A percentile compares a stretch with the other conserved stretches of the same genome.
phyloP scores from a whole-genome alignment of 1,140 invertebrate genomes.

The Brachionus paranguensis region DNA sequence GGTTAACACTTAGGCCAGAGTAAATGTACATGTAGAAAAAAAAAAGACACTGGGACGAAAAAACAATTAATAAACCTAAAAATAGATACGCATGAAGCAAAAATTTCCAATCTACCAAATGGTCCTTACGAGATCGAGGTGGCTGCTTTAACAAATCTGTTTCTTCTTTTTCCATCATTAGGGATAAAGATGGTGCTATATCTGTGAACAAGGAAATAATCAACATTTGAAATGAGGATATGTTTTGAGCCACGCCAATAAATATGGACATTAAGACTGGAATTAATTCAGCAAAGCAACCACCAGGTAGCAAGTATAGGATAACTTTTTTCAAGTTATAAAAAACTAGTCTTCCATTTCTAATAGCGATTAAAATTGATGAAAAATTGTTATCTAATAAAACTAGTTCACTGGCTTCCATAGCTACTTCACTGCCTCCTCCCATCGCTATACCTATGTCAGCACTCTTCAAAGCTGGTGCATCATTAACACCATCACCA shows the following conservation, averaged over 20 bases:
- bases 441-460: constrained; percentile 99
- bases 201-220: constrained; percentile 1
- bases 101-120: constrained; percentile 13
- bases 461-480: constrained; percentile 90
- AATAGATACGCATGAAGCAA: constrained; percentile 6
- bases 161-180: constrained; percentile 37
- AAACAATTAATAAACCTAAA: neutral
- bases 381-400: constrained; percentile 95
- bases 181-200: neutral
- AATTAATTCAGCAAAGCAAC: neutral
- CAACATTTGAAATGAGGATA: constrained; percentile 22
- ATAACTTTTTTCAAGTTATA: constrained; percentile 7
- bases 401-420: constrained; percentile 99
- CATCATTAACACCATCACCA: constrained; percentile 97
- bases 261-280: neutral
- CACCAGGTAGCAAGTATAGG: neutral
- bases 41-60: neutral
- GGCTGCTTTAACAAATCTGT: neutral
- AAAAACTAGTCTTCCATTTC: constrained; percentile 62
- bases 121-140: neutral
- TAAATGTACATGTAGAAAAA: neutral
- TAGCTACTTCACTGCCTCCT: constrained; percentile 96
- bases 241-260: neutral
- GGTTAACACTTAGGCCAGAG: neutral
- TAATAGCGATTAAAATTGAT: constrained; percentile 76